Evolutionary conservation across 1,140 invertebrate genomes (phyloP).

Genomic region (Leptinotarsa defecta): DNA sequence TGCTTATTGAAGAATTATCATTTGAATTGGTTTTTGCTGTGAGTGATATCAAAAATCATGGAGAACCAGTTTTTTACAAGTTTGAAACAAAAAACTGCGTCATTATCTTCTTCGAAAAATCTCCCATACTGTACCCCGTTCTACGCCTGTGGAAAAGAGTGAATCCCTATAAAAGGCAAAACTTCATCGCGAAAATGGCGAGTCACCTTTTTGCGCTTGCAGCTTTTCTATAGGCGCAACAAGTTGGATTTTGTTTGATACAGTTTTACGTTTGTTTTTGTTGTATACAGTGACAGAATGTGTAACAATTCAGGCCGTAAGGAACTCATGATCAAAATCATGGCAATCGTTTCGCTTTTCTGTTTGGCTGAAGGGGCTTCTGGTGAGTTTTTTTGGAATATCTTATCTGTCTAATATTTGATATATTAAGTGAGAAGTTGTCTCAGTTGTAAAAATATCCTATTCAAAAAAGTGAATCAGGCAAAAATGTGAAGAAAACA

Average conservation of each 20-base stretch:
- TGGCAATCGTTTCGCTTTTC: slow-evolving; percentile 40
- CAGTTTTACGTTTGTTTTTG: not conserved
- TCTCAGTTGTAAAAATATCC: no score
- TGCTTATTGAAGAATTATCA: no score
- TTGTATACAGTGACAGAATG: not conserved
- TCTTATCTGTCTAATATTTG: not conserved
- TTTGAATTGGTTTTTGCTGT: no score
- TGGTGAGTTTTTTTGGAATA: slow-evolving; percentile 46
- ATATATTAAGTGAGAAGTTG: no score
- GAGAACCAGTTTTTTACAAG: no score
- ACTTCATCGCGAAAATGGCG: not conserved
- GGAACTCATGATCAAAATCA: slow-evolving; percentile 18
- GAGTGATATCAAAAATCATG: no score
- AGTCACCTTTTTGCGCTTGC: not conserved
- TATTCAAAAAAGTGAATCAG: no score
- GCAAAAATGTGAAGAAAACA: no score
- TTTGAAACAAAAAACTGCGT: no score
- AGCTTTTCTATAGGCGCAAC: slow-evolving; percentile 2
- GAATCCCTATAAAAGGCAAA: not conserved
- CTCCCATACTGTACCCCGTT: not conserved
- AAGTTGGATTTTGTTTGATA: not conserved
- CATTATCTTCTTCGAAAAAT: no score
- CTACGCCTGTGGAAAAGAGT: not conserved
- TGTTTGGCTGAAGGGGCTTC: slow-evolving; percentile 49
- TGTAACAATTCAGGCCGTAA: not conserved